Evolutionary conservation across 1,140 invertebrate species (phyloP).

Genomic region (Achatina immaculata): DNA sequence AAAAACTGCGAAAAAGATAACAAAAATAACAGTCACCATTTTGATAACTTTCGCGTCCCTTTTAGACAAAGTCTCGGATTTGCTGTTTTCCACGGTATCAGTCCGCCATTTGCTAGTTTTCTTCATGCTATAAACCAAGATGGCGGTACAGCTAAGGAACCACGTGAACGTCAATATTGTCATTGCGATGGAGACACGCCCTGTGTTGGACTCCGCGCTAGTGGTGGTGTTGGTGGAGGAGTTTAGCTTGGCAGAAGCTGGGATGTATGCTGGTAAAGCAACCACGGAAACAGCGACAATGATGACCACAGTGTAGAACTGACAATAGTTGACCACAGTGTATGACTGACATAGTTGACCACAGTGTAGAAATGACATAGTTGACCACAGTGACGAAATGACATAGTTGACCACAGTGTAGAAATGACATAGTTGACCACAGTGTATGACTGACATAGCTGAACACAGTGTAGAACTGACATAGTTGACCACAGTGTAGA

Average conservation of each 20-base stretch:
- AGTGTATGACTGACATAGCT: too few species aligned
- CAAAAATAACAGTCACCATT: background rate
- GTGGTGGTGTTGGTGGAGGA: background rate
- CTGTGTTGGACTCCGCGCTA: background rate
- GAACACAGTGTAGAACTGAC: too few species aligned
- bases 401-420: too few species aligned
- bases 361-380: too few species aligned
- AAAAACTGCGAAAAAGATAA: background rate
- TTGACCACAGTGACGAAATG: too few species aligned
- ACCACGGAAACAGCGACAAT: background rate
- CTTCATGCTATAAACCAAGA: background rate
- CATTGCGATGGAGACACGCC: background rate
- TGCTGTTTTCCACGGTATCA: too few species aligned
- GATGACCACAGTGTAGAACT: too few species aligned
- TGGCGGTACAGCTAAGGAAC: background rate
- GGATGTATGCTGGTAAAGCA: background rate
- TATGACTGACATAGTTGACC: too few species aligned
- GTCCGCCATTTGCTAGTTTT: background rate
- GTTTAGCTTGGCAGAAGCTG: background rate
- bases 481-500: too few species aligned
- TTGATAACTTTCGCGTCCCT: slow-evolving; percentile 11
- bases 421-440: too few species aligned
- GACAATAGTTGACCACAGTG: too few species aligned
- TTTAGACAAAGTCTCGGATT: background rate
- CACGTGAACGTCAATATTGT: background rate